Evolutionary conservation across 2,888 invertebrate species (phyloP).

Genomic region (Pseudococcus longispinus): DNA sequence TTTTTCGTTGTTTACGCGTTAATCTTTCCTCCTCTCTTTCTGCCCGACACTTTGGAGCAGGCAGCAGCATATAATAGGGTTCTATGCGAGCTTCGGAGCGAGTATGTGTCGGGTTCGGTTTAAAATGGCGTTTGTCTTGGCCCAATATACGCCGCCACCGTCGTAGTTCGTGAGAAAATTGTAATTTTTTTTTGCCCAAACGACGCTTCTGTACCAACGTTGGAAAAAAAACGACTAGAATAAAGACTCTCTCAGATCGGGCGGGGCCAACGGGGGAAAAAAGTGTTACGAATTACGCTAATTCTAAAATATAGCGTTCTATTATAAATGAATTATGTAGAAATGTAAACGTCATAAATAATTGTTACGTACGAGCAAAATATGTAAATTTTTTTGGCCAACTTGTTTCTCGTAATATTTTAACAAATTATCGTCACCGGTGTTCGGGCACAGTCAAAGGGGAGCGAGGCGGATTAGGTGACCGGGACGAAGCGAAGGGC

Average conservation of each 20-base stretch:
- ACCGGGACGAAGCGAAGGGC: neutral
- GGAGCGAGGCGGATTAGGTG: neutral
- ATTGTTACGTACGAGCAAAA: slow-evolving; percentile 37
- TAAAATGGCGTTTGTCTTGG: slow-evolving; percentile 6
- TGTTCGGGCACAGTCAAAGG: neutral
- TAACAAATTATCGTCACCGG: slow-evolving; percentile 20
- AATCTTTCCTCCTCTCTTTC: neutral
- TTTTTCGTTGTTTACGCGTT: slow-evolving; percentile 41
- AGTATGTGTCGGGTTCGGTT: neutral
- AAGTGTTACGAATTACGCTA: slow-evolving; percentile 4
- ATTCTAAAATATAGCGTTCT: slow-evolving; percentile 26
- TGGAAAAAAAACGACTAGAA: neutral
- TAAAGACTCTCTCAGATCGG: neutral
- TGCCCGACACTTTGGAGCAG: neutral
- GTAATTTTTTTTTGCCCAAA: neutral
- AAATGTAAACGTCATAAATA: slow-evolving; percentile 33
- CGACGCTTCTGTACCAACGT: neutral
- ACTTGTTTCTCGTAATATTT: slow-evolving; percentile 5
- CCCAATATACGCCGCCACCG: neutral
- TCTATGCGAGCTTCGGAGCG: neutral
- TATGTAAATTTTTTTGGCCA: slow-evolving; percentile 22
- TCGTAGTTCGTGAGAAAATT: neutral
- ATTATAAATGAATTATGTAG: slow-evolving; percentile 40
- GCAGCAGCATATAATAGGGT: neutral
- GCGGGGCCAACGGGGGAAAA: neutral